phyloP scores from a whole-genome alignment of 2,113 vertebrate species.

The Mirounga angustirostris region DNA sequence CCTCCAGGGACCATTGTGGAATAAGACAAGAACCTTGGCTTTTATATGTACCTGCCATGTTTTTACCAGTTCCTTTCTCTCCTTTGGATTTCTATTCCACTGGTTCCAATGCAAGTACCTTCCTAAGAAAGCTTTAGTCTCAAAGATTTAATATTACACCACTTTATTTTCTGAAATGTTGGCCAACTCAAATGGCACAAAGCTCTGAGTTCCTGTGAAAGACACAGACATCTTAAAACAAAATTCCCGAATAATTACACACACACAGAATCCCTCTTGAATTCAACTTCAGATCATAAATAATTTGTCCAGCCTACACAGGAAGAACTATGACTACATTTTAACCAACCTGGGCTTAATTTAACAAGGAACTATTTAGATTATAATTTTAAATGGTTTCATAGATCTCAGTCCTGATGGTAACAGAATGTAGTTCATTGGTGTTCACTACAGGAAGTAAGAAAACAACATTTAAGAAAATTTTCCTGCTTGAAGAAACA shows the following conservation, averaged over 20 bases:
- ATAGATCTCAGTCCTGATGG: not conserved
- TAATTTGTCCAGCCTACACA: not conserved
- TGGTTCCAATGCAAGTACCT: not conserved
- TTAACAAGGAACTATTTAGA: not conserved
- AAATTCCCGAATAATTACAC: not conserved
- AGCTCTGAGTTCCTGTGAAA: not conserved
- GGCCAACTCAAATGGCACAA: not conserved
- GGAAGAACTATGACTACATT: not conserved
- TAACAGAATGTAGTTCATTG: not conserved
- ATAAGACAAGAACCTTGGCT: not conserved
- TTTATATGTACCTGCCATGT: not conserved
- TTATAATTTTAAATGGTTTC: conserved; percentile 11
- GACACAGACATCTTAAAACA: not conserved
- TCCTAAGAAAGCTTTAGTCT: not conserved
- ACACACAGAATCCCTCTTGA: not conserved
- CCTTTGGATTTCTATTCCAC: not conserved
- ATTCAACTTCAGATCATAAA: not conserved
- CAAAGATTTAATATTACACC: not conserved
- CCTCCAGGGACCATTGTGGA: not conserved
- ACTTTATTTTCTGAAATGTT: conserved; percentile 21
- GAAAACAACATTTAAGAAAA: conserved; percentile 21
- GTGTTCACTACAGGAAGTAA: not conserved
- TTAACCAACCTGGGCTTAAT: not conserved
- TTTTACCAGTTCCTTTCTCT: not conserved
- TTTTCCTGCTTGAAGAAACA: not conserved